A percentile compares a stretch with the other conserved stretches of the same genome.
Conservation (phyloP, 2,888 invertebrate genomes). For the Lomographa bimaculata region DNA sequence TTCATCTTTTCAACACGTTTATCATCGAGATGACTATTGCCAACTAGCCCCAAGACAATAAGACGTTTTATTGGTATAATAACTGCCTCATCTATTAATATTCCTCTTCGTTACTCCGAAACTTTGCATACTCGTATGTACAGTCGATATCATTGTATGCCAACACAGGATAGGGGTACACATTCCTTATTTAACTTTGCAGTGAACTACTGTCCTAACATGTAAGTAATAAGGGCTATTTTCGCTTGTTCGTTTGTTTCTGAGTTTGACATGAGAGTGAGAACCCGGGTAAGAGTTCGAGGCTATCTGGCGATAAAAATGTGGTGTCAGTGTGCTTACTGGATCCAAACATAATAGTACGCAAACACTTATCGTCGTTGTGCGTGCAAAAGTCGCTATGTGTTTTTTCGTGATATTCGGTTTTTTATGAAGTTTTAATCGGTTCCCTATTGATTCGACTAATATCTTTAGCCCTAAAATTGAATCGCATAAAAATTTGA, state of each 20-base stretch:
- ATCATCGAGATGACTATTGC: no score
- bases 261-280: constrained; percentile 40
- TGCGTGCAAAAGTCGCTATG: no score
- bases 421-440: no score
- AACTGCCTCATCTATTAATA: constrained; percentile 39
- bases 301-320: constrained; percentile 72
- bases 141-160: constrained; percentile 54
- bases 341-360: constrained; percentile 38
- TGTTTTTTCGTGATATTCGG: no score
- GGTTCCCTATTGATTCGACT: no score
- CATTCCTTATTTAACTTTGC: constrained; percentile 38
- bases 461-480: no score
- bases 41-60: no score
- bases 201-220: constrained; percentile 19
- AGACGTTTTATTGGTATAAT: no score
- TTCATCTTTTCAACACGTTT: no score
- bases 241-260: constrained; percentile 23
- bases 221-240: constrained; percentile 41
- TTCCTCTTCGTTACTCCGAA: constrained; percentile 37
- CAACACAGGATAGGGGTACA: constrained; percentile 53
- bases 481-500: no score
- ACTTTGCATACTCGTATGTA: constrained; percentile 42
- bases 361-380: no score
- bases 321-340: constrained; percentile 58
- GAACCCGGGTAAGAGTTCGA: constrained; percentile 72